Evolutionary conservation across 2,113 vertebrate species (phyloP), one percentile per base, ranked within the genome.

Genomic region (Leptodactylus fuscus): DNA sequence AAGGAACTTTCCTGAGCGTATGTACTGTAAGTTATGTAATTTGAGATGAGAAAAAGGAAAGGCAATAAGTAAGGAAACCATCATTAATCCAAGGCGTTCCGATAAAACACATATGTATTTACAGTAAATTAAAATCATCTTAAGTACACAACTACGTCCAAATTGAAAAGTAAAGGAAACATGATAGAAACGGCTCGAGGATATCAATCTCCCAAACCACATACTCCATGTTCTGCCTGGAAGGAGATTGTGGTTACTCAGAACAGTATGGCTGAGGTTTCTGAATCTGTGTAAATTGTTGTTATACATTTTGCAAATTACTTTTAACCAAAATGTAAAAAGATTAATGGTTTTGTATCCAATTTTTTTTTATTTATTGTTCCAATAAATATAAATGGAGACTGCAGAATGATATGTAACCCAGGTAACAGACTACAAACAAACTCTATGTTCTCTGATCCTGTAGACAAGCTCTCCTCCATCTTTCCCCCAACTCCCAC

Each of bases 201-300:
- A 29, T 62, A 29, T 62, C 58, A 62, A 15, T 62, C 58, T 62
- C 12, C 10, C 24, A 75, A 75, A 75, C 44, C 46, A 77, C 74
- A 77, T 24, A n/a, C n/a, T n/a, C n/a, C n/a, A 46, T 74, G 71
- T 74, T 74, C 44, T 41, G 71, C 27, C 24, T 15, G 2, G 18
- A 44, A 48, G 46, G 12, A 53, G n/a, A 53, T 51, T 77, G 74
- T 51, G 74, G 44, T 77, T 77, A 51, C 7, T 77, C 24, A 51
- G n/a, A n/a, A n/a, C n/a, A n/a, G n/a, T n/a, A 74, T 38, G 75
- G 13, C 16, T 55, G 75, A 53, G 75, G 29, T 34, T 53, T 53
- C 15, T 20, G 12, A 16, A 78, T 27, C 18, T 44, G 44, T 76
- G 9, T 27, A 18, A 48, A 2, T 48, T 76, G 27, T 20, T 49